Evolutionary conservation across 2,113 vertebrate genomes (phyloP), one percentile per base, ranked within the genome.

Genomic region (Oncorhynchus keta): DNA sequence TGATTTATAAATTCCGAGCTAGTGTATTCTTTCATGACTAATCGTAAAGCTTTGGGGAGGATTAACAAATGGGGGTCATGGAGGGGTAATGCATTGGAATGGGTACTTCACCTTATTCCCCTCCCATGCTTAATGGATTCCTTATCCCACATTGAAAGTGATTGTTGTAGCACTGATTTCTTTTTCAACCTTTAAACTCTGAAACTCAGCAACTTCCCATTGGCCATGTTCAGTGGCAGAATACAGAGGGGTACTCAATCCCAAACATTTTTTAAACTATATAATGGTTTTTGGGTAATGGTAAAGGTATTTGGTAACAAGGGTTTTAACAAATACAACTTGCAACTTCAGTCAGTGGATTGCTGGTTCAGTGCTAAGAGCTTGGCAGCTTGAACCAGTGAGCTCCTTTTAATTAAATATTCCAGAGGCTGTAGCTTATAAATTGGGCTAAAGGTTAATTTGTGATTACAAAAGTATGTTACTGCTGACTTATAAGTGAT

Each of bases 391-490:
- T 26, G 22, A 5, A 71, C 45, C 22, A 49, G 67, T 68, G 49
- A 71, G 24, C 24, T 18, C 49, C 49, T 71, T 71, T 71, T 22
- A 55, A 71, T 71, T 1, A 71, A 57, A 71, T 28, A 71, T 51
- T 5, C 26, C 24, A 57, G 48, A 49, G 22, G 49, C 45, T 55
- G 49, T 55, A 28, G 70, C 70, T 71, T 28, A 71, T 2, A 71
- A 28, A 28, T 28, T 55, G 24, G 39, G 22, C 70, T 30, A 18
- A 28, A 71, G 48, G 55, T 70, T 70, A 18, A 48, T 8, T 70
- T 70, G 65, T 67, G 65, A 32, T 68, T 68, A 39, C 66, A 30
- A n/a, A 68, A 68, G 66, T 68, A 68, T 68, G 30, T 68, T 20
- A 12, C 65, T 70, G 68, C 45, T 24, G 45, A 1, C 12, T 26